phyloP scores from a whole-genome alignment of 2,888 invertebrate species.

The Synergus gifuensis region DNA sequence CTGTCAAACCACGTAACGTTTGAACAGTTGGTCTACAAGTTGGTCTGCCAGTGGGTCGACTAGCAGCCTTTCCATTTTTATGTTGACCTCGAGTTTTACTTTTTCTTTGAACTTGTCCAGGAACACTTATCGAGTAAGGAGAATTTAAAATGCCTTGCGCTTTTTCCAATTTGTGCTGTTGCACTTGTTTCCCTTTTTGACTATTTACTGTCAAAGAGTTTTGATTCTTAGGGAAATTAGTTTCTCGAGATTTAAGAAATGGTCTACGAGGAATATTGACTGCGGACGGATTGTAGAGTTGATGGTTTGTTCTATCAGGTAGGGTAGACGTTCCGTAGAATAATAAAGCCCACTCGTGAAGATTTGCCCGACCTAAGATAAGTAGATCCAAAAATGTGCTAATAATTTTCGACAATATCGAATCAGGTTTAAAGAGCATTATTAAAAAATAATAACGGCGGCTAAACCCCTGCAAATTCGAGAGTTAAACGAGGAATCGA shows the following conservation, averaged over 20 bases:
- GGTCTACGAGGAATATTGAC: slow-evolving; percentile 66
- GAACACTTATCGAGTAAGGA: slow-evolving; percentile 65
- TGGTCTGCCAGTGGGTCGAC: slow-evolving; percentile 72
- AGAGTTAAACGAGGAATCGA: too few relatives aligned
- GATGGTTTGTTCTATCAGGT: slow-evolving; percentile 75
- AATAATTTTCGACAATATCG: neutral
- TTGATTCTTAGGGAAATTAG: slow-evolving; percentile 64
- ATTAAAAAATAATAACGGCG: too few relatives aligned
- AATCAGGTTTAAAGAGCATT: too few relatives aligned
- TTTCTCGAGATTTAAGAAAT: slow-evolving; percentile 69
- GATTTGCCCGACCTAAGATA: slow-evolving; percentile 87
- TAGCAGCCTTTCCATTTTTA: slow-evolving; percentile 72
- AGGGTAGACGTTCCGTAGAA: slow-evolving; percentile 90
- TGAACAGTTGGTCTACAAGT: slow-evolving; percentile 78
- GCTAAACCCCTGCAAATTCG: too few relatives aligned
- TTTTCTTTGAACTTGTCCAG: slow-evolving; percentile 66
- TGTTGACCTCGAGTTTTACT: slow-evolving; percentile 71
- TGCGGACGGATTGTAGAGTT: slow-evolving; percentile 69
- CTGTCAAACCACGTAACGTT: slow-evolving; percentile 79
- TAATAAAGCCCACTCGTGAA: slow-evolving; percentile 96
- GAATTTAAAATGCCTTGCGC: slow-evolving; percentile 72
- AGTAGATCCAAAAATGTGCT: neutral
- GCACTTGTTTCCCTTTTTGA: slow-evolving; percentile 71
- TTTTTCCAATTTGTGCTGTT: slow-evolving; percentile 79
- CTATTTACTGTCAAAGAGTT: slow-evolving; percentile 61